Base-by-base conservation (phyloP, 2,113 vertebrate genomes). In the Passer domesticus region DNA sequence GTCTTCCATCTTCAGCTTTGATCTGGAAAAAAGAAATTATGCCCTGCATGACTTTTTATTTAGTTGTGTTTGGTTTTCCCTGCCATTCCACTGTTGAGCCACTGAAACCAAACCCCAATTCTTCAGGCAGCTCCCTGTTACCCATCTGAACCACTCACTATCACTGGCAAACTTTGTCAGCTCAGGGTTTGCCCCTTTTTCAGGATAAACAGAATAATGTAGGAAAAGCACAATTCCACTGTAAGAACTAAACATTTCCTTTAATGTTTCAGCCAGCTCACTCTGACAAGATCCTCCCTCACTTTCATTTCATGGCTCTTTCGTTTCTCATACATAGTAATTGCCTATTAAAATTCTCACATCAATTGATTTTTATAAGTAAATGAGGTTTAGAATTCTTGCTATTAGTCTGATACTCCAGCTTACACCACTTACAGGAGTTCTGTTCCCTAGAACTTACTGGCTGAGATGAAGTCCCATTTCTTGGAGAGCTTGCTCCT, bases 1-100 rank as follows among this genome's bases (percentile, higher is more conserved):
- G 90, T 99, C 99, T 98, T 99, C 99, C 99, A 99, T 99, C 97
- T 99, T 99, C 59, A 99, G 97, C 97, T 99, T 99, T 0, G 99
- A 99, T 96, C 99, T 99, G 89, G 94, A 43, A 91, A 91, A 84
- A 92, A 19, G 15, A 7, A 63, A 43, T 27, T 2, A 52, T 13
- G 35, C 8, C 43, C n/a, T 62, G 56, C 18, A 19, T 79, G 70
- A 76, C 15, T 69, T 74, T 7, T 13, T 14, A 22, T 39, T 39
- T 31, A 41, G 18, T 9, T 33, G 27, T 25, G 33, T 56, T 90
- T 28, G 13, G 6, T 76, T 63, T 73, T 21, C 33, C 27, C 55
- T 44, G 56, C 33, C 11, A 6, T 18, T 56, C 37, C n/a, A 15
- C n/a, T n/a, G 23, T 27, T 3, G 13, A 50, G 55, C 10, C 39